Base-by-base conservation (phyloP, 2,113 vertebrate species). In the Rhabdornis inornatus region DNA sequence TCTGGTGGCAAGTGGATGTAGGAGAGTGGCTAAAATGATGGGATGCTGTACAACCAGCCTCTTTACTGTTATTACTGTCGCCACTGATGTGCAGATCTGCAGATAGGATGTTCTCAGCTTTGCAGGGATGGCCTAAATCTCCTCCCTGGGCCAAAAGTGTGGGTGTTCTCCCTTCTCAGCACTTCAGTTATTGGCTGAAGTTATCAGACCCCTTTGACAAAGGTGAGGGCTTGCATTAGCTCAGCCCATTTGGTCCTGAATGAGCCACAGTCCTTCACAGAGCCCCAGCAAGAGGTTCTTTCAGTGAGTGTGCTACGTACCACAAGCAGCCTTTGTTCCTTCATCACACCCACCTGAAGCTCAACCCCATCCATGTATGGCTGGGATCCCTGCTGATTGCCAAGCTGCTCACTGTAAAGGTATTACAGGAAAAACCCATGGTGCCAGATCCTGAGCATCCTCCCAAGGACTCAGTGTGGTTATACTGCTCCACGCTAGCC, bases 331-430 rank as follows among this genome's bases (percentile, higher is more conserved):
- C 9, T 55, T 63, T 90, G 74, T 76, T 45, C 17, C 31, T 88
- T 31, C 40, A 18, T 52, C 65, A 60, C 49, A 56, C 30, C 31
- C 69, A 56, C 25, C 40, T 25, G 25, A 75, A 68, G 52, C 52
- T 56, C 18, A 72, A 1, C n/a, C 60, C 69, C 39, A 72, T 47
- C 31, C 30, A 39, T 0, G 1, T 37, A 23, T 11, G 3, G 2
- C 66, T 44, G 56, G 56, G 23, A 85, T 44, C 42, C 47, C 59
- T 30, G 28, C 52, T 64, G 52, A n/a, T 47, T 66, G 44, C 60
- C 35, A 47, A 81, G 47, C 74, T 8, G 1, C 52, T 60, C 10
- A 1, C 35, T 70, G 64, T 52, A 68, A 64, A 13, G 44, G 20
- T 56, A 44, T 87, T 52, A 75, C 86, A 84, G 76, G 57, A 42